phyloP scores from a whole-genome alignment of 2,888 invertebrate species.

The Timandra comae region DNA sequence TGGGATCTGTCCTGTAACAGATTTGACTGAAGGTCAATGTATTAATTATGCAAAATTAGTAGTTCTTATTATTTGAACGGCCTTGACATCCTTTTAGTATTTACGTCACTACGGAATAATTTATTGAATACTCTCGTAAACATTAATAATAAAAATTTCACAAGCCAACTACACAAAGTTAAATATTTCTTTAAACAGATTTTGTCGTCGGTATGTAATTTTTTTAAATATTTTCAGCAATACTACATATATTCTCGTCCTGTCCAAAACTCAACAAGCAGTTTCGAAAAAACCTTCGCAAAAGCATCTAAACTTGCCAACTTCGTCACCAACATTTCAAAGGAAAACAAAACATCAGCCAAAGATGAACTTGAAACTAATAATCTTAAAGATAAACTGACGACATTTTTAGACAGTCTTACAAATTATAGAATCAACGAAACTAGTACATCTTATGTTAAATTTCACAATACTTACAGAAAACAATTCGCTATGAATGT shows the following conservation, averaged over 20 bases:
- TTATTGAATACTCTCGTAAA: too few relatives aligned
- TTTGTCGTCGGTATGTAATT: too few relatives aligned
- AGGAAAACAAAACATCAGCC: slow-evolving; percentile 33
- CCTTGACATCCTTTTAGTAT: too few relatives aligned
- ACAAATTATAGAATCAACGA: slow-evolving; percentile 43
- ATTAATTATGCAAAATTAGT: too few relatives aligned
- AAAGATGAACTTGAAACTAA: slow-evolving; percentile 35
- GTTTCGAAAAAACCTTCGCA: slow-evolving; percentile 42
- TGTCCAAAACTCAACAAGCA: slow-evolving; percentile 45
- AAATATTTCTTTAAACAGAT: too few relatives aligned
- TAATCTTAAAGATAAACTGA: slow-evolving; percentile 39
- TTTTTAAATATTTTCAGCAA: slow-evolving; percentile 69
- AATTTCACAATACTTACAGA: slow-evolving; percentile 45
- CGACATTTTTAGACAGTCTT: slow-evolving; percentile 38
- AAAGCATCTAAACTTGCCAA: slow-evolving; percentile 36
- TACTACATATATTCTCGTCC: slow-evolving; percentile 51
- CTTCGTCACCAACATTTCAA: slow-evolving; percentile 32
- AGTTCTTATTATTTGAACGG: too few relatives aligned
- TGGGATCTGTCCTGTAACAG: too few relatives aligned
- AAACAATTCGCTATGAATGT: slow-evolving; percentile 44
- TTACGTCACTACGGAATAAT: too few relatives aligned
- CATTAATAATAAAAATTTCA: too few relatives aligned
- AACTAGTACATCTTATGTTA: slow-evolving; percentile 36
- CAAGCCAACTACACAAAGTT: too few relatives aligned
- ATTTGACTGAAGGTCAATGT: too few relatives aligned